Conservation (phyloP, 2,797 vertebrate genomes). For the Galagoides demidoff region DNA sequence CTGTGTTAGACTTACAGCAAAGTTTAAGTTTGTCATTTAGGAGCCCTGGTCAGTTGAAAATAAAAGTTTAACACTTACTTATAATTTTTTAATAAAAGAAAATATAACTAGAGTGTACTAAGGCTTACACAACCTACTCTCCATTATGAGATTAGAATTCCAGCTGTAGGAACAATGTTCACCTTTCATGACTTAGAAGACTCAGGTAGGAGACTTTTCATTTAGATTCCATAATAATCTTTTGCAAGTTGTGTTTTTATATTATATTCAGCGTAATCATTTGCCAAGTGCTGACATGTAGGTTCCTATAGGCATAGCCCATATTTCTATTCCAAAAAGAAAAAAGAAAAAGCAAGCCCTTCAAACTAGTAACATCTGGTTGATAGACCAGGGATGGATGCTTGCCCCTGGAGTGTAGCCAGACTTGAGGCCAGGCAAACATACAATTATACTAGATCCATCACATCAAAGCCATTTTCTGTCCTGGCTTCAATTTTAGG, state of each 20-base stretch:
- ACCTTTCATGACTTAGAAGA: not conserved
- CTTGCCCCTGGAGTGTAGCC: constrained; percentile 35
- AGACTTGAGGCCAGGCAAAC: constrained; percentile 41
- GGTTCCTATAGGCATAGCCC: constrained; percentile 24
- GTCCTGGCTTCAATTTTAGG: constrained; percentile 44
- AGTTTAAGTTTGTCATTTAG: not conserved
- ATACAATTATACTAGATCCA: constrained; percentile 29
- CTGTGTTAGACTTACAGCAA: not conserved
- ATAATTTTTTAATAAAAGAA: constrained; percentile 31
- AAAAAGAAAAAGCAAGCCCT: not conserved
- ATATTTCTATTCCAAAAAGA: constrained; percentile 25
- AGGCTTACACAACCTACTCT: not conserved
- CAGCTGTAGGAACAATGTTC: not conserved
- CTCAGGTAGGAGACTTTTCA: constrained; percentile 33
- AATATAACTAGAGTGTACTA: not conserved
- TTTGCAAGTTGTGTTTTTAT: constrained; percentile 45
- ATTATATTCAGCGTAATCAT: not conserved
- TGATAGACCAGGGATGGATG: constrained; percentile 16
- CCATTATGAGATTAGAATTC: constrained; percentile 37
- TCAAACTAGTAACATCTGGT: constrained; percentile 50
- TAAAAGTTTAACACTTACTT: not conserved
- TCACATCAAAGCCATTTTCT: constrained; percentile 57
- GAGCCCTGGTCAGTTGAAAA: not conserved
- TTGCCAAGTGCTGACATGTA: constrained; percentile 60
- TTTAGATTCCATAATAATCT: not conserved